Base-by-base conservation (phyloP, 2,113 vertebrate genomes). In the Xenus cinereus region DNA sequence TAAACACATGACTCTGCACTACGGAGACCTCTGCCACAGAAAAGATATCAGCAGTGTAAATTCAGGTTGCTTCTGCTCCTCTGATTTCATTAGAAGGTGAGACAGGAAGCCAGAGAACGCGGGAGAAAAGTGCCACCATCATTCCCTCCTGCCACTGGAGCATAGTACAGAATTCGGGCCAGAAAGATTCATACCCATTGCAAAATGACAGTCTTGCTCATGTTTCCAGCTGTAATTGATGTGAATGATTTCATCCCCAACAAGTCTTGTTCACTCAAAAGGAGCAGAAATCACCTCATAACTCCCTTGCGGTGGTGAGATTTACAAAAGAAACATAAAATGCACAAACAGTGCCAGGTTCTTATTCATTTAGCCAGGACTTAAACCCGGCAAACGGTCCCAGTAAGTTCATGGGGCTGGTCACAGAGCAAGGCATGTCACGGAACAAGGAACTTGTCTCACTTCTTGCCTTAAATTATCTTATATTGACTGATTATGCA, bases 321-420 rank as follows among this genome's bases (percentile, higher is more conserved):
- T 81, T 75, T 94, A 84, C 76, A 84, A 72, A 64, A 75, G 64
- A 79, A 60, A 89, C 86, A 73, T 75, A 75, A 79, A 96, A 64
- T 2, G 4, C 0, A 0, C 32, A 37, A 12, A 10, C 1, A 6
- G n/a, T 48, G 77, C 83, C 73, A 84, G 48, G 62, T 57, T 72
- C 83, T 90, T 66, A 57, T n/a, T 92, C 43, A 75, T 72, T 89
- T 62, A 78, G 62, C 46, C 43, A 87, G 56, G 43, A 86, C 27
- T 67, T 74, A 60, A 73, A 66, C 23, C 33, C 3, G 0, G 41
- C 48, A 94, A 84, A 82, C 19, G 35, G 45, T 53, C 23, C 15
- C 63, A 56, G n/a, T 24, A 50, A 77, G 23, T 11, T 71, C 78
- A 54, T 2, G 16, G 21, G 26, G 45, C 46, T 79, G 20, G 59